These are phyloP conservation scores for Anolis apletophallus DNA, from an alignment of 2,797 vertebrate genomes.

Conservation along the genomic window DNA sequence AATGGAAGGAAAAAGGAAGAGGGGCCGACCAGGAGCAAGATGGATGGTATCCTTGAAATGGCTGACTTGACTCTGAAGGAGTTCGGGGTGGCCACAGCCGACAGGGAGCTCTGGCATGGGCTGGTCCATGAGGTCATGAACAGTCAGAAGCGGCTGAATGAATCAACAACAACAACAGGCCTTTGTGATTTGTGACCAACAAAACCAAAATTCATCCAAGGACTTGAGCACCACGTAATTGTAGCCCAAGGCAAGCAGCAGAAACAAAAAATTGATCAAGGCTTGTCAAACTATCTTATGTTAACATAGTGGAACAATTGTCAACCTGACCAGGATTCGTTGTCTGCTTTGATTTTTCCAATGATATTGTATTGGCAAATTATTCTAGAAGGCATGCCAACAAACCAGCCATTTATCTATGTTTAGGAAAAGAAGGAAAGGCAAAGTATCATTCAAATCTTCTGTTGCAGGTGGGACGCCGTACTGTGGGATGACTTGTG, in stretches of 20 bases:
- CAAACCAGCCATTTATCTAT: not conserved
- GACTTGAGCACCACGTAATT: not conserved
- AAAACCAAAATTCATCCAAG: not conserved
- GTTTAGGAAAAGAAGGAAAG: accelerated
- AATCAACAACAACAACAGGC: no score
- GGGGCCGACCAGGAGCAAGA: no score
- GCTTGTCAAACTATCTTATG: not conserved
- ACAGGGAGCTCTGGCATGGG: no score
- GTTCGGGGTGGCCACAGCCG: no score
- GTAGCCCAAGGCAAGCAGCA: not conserved
- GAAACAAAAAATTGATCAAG: not conserved
- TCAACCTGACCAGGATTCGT: not conserved
- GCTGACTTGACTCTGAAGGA: no score
- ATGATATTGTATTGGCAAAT: not conserved
- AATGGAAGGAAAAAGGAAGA: no score
- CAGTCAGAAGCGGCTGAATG: no score
- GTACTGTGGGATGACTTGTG: slow-evolving; percentile 89
- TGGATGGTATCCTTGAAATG: no score
- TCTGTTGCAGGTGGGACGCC: slow-evolving; percentile 85
- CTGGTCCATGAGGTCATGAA: no score
- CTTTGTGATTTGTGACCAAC: not conserved
- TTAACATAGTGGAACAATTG: not conserved
- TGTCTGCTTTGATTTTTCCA: not conserved
- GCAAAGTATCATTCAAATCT: not conserved
- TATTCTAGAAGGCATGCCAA: not conserved